Evolutionary conservation across 2,797 vertebrate species (phyloP), one percentile per base, ranked within the genome.

Genomic region (Parauchenoglanis punctatus): DNA sequence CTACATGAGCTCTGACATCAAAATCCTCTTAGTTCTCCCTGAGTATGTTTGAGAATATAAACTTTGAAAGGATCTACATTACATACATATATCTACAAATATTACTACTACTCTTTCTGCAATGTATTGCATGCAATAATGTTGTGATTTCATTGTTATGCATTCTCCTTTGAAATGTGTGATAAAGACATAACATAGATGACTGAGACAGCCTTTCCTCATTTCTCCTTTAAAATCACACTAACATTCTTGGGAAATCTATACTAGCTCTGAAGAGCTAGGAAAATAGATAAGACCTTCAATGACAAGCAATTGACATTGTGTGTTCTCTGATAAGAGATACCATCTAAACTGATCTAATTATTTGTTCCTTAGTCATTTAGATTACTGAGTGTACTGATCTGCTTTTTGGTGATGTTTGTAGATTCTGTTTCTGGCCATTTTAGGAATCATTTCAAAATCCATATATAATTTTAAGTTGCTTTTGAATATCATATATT

Each of bases 271-370:
- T 85, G 85, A 86, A 90, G 70, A 91, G 85, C 86, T 78, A 90
- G 90, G 85, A 87, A 90, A 88, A 81, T 75, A 89, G 91, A 92
- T 92, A 92, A 88, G 86, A 92, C 90, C 91, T 85, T 88, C 90
- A 92, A 91, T 90, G 89, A 91, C 88, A 89, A 88, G 86, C 88
- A 89, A 91, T 89, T 91, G 92, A 91, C 92, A 91, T 92, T 92
- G 94, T 92, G 93, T 96, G 95, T 95, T 94, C 94, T 94, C 94
- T 85, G 94, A 95, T 95, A 94, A 95, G 91, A 95, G 95, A 96
- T 96, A 94, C 59, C 92, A 95, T 96, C 94, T 91, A 81, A 93
- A 93, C 92, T 93, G 94, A 96, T 96, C 93, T 91, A 94, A 96
- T 96, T 95, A 20, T 88, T 59, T 25, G 82, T 82, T 49, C 5